Evolutionary conservation across 1,140 invertebrate species (phyloP), one percentile per base, ranked within the genome.

Genomic region (Branchinecta lindahli): DNA sequence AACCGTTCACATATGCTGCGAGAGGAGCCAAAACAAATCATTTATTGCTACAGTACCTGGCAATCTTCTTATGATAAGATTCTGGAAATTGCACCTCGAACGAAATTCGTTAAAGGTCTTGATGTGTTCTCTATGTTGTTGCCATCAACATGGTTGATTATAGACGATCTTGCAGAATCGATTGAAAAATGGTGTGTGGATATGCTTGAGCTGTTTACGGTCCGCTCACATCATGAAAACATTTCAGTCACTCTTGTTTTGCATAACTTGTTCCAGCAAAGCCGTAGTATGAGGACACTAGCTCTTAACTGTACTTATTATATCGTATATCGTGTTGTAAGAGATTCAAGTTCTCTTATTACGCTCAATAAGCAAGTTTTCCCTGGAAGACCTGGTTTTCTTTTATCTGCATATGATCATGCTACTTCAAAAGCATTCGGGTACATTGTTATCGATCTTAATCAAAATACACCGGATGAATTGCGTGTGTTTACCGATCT

Each of bases 211-310:
- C 18, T 61, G 12, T 20, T 61, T 61, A 61, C 52, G 12, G 52
- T 61, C 52, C 52, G 18, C 52, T 61, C 52, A 15, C 52, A 61
- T 61, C 52, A 61, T 61, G 52, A 61, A 61, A 61, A 61, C 12
- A 61, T 61, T 61, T 61, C 52, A 15, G 52, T 61, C 12, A 12
- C 52, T 61, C 52, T 15, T 15, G 52, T 61, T 61, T 20, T 61
- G 18, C 52, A 61, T 20, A 61, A 61, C 18, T 61, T 61, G 12
- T 61, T 61, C 18, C 18, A 61, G 4, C 18, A 61, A 20, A 61
- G 52, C 52, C 12, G 18, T 15, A 15, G 52, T 61, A 61, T 61
- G 52, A 61, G 52, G 6, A 61, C 52, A 61, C 52, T 61, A 15
- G 12, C 52, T 3, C 18, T 61, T 12, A 61, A 61, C 18, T 61